phyloP scores from a whole-genome alignment of 2,797 vertebrate species.

The Oreochromis mossambicus region DNA sequence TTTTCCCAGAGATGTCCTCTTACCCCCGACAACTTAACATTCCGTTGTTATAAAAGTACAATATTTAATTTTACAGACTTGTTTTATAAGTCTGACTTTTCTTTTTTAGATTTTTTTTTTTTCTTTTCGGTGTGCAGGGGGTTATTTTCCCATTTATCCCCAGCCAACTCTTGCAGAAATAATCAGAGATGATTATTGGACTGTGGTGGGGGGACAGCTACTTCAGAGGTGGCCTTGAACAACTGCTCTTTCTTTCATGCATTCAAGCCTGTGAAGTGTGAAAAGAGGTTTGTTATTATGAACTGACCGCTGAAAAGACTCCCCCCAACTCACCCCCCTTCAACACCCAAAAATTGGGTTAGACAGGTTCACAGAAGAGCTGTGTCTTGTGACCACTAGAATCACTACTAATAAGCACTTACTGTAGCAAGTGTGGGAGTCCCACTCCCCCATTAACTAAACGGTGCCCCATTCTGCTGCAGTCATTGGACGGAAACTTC shows the following conservation, averaged over 20 bases:
- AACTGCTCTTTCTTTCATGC: slow-evolving; percentile 46
- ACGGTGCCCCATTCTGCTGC: slow-evolving; percentile 17
- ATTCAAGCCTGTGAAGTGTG: slow-evolving; percentile 26
- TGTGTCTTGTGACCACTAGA: slow-evolving; percentile 43
- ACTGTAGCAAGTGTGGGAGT: slow-evolving; percentile 54
- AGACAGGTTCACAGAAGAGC: slow-evolving; percentile 62
- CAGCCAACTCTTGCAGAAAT: slow-evolving; percentile 15
- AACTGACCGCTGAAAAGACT: slow-evolving; percentile 20
- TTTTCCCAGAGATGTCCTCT: slow-evolving; percentile 63
- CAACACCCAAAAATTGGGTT: not conserved
- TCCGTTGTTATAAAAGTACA: slow-evolving; percentile 84
- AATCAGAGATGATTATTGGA: not conserved
- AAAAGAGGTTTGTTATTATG: slow-evolving; percentile 12
- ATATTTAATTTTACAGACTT: slow-evolving; percentile 91
- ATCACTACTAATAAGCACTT: slow-evolving; percentile 68
- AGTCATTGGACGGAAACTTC: slow-evolving; percentile 21
- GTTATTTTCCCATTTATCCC: slow-evolving; percentile 58
- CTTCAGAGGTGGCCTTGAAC: slow-evolving; percentile 13
- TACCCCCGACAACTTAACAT: slow-evolving; percentile 81
- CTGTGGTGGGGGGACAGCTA: not conserved
- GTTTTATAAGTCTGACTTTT: slow-evolving; percentile 95
- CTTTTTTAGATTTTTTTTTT: slow-evolving; percentile 66
- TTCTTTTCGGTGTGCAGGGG: slow-evolving; percentile 42
- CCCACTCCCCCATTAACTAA: slow-evolving; percentile 24
- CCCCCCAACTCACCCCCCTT: not conserved